Percentiles rank a stretch among this genome's conserved stretches.
Evolutionary conservation across 2,888 invertebrate species (phyloP).

Genomic region (Automeris io): DNA sequence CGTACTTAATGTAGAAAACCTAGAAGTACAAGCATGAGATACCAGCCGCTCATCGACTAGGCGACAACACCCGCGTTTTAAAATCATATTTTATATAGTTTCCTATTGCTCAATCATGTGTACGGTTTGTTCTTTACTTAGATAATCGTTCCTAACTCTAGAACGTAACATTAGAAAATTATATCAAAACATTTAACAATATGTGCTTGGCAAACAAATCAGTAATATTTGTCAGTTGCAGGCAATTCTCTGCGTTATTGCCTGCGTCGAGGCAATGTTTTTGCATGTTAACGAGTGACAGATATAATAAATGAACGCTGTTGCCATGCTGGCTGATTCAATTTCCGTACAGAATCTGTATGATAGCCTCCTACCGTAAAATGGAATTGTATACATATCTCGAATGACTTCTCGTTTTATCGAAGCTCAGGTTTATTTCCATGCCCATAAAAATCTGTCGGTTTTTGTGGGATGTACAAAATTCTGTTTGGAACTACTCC

Average conservation of each 20-base stretch:
- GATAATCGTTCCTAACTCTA: neutral
- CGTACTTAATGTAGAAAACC: no score
- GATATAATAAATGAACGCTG: conserved; percentile 12
- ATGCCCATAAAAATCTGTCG: conserved; percentile 12
- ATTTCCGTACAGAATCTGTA: conserved; percentile 29
- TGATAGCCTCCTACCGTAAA: conserved; percentile 28
- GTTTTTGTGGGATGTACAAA: no score
- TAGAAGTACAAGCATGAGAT: no score
- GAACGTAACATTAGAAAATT: neutral
- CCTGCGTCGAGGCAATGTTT: neutral
- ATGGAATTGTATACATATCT: conserved; percentile 28
- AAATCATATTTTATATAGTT: conserved; percentile 2
- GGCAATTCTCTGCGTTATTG: neutral
- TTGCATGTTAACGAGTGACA: conserved; percentile 1
- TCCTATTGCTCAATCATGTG: neutral
- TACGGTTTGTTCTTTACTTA: neutral
- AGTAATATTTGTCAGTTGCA: neutral
- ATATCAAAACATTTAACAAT: conserved; percentile 2
- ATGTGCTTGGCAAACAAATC: conserved; percentile 2
- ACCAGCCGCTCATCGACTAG: neutral
- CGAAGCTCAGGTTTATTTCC: conserved; percentile 16
- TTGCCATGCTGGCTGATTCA: conserved; percentile 18
- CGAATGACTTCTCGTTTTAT: conserved; percentile 25
- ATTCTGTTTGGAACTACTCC: no score
- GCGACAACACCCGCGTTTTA: neutral